phyloP scores from a whole-genome alignment of 2,888 invertebrate genomes.

The Drosophila setosimentum region DNA sequence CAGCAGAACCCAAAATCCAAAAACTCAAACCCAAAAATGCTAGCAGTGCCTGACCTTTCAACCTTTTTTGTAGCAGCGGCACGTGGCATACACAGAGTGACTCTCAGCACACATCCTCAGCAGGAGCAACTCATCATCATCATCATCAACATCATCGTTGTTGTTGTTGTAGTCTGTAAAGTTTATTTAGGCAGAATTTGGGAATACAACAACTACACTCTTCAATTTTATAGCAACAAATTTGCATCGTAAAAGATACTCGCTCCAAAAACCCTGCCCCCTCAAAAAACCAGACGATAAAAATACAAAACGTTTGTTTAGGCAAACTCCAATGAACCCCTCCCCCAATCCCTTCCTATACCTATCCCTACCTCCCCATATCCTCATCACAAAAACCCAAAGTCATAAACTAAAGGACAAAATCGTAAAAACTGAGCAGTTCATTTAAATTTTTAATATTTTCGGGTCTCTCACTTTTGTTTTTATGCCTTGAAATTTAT shows the following conservation, averaged over 20 bases:
- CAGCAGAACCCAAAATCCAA: conserved; percentile 21
- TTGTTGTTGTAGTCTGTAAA: conserved; percentile 71
- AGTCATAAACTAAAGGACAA: conserved; percentile 77
- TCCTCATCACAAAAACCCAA: conserved; percentile 33
- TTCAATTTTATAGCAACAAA: conserved; percentile 81
- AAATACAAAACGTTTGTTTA: conserved; percentile 80
- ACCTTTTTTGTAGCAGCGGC: conserved; percentile 73
- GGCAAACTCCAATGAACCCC: conserved; percentile 61
- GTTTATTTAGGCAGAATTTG: conserved; percentile 71
- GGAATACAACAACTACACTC: conserved; percentile 67
- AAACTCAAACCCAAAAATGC: conserved; percentile 17
- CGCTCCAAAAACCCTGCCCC: conserved; percentile 35
- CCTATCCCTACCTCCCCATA: conserved; percentile 18
- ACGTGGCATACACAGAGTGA: conserved; percentile 55
- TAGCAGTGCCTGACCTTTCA: conserved; percentile 70
- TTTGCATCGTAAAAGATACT: conserved; percentile 80
- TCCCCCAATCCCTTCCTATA: conserved; percentile 13
- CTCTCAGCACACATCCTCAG: conserved; percentile 49
- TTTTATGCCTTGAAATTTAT: conserved; percentile 73
- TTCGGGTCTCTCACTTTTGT: conserved; percentile 63
- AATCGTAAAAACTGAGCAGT: conserved; percentile 81
- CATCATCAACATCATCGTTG: conserved; percentile 68
- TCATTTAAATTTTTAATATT: conserved; percentile 81
- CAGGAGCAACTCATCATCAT: conserved; percentile 68
- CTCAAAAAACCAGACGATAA: conserved; percentile 61